These are phyloP conservation scores for Protodeltote pygarga DNA, from an alignment of 2,888 invertebrate genomes.

Conservation along the genomic window DNA sequence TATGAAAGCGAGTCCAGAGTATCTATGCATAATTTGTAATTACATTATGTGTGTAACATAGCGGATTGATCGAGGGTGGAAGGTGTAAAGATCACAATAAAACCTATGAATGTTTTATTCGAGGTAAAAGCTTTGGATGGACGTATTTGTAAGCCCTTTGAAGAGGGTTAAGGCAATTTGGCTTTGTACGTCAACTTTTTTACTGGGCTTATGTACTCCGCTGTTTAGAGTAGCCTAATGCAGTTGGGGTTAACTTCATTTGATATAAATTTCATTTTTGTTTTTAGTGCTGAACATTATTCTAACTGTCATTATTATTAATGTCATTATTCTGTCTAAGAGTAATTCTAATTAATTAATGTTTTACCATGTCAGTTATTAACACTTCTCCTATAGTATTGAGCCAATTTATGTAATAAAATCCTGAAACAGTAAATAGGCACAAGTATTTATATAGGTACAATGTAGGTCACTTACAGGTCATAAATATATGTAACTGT, in stretches of 20 bases:
- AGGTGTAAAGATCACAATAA: conserved; percentile 81
- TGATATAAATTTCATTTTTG: conserved; percentile 13
- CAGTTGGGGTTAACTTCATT: conserved; percentile 41
- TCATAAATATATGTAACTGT: no score
- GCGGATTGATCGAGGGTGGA: conserved; percentile 52
- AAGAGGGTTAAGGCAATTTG: conserved; percentile 84
- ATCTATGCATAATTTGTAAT: conserved; percentile 43
- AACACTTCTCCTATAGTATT: no score
- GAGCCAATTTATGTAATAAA: no score
- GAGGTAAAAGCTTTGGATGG: conserved; percentile 79
- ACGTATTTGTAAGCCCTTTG: conserved; percentile 81
- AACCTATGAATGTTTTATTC: conserved; percentile 79
- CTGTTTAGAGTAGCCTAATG: conserved; percentile 47
- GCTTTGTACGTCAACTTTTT: conserved; percentile 82
- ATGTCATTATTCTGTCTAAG: no score
- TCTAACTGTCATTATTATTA: background rate
- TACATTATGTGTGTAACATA: conserved; percentile 37
- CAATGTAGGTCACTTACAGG: no score
- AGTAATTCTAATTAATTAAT: no score
- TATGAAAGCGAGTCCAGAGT: conserved; percentile 13
- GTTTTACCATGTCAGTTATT: no score
- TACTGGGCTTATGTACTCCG: conserved; percentile 63
- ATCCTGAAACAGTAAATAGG: no score
- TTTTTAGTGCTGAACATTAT: background rate
- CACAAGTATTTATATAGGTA: no score